These are phyloP conservation scores for Pseudocheirus occidentalis DNA, from an alignment of 2,797 vertebrate species.

Conservation along the genomic window DNA sequence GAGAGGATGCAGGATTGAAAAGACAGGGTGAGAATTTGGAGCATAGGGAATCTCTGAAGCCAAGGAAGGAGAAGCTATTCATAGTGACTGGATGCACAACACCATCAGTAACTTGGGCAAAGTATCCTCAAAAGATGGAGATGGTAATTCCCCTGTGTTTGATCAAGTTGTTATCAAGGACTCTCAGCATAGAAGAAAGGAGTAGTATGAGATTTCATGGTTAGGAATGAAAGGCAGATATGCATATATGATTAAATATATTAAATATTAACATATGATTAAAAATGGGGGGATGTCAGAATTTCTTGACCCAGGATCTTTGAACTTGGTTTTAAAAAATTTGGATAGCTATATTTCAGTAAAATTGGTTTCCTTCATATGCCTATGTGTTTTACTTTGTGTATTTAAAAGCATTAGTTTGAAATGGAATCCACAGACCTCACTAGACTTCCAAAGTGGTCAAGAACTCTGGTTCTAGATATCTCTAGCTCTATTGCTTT, in stretches of 20 bases:
- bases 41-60: neutral
- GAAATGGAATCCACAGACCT: neutral
- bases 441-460: neutral
- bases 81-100: neutral
- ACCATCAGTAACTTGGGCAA: neutral
- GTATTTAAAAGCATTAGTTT: neutral
- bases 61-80: neutral
- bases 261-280: neutral
- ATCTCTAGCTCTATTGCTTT: neutral
- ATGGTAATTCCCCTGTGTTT: neutral
- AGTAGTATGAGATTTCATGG: neutral
- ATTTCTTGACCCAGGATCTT: neutral
- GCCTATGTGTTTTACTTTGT: neutral
- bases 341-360: neutral
- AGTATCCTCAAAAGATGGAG: neutral
- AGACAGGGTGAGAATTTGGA: neutral
- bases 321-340: neutral
- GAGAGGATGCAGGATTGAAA: neutral
- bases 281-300: neutral
- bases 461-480: neutral
- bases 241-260: neutral
- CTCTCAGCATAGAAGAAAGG: neutral
- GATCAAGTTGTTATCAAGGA: neutral
- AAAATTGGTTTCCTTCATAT: neutral
- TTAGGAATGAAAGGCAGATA: neutral